Evolutionary conservation across 2,113 vertebrate genomes (phyloP).

Genomic region (Neomonachus schauinslandi): DNA sequence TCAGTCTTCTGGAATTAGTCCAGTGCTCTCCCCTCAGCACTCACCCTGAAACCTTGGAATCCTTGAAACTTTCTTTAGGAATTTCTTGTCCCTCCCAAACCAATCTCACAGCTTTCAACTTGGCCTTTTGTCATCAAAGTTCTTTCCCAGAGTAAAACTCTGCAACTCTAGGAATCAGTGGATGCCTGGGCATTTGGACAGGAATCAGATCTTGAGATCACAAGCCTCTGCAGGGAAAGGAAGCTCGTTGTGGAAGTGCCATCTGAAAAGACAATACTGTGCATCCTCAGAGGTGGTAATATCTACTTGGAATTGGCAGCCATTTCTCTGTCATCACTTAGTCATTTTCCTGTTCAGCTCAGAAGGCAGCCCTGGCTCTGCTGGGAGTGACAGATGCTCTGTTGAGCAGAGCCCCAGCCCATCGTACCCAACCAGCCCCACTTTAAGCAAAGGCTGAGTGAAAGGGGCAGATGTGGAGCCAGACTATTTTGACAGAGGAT

Average conservation of each 20-base stretch:
- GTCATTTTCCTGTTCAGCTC: constrained; percentile 5
- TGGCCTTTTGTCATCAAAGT: not conserved
- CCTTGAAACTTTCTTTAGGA: not conserved
- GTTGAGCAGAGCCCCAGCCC: not conserved
- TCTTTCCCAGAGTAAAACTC: not conserved
- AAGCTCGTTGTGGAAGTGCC: not conserved
- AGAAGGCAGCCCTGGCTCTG: constrained; percentile 28
- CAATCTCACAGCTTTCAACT: not conserved
- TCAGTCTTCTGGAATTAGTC: not conserved
- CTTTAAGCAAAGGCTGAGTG: constrained; percentile 6
- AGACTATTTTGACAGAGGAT: constrained; percentile 64
- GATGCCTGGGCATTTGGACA: not conserved
- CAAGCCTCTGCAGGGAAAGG: not conserved
- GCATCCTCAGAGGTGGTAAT: not conserved
- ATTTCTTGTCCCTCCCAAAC: not conserved
- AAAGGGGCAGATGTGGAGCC: constrained; percentile 58
- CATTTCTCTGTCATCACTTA: constrained; percentile 46
- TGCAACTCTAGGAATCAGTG: not conserved
- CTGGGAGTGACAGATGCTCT: not conserved
- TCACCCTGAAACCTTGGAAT: not conserved
- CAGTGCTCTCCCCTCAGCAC: not conserved
- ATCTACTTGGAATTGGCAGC: not conserved
- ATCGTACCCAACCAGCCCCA: not conserved
- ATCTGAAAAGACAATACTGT: not conserved
- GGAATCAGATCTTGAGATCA: not conserved